These are phyloP conservation scores for Caenorhabditis imperialis DNA, from an alignment of 2,888 invertebrate species.

Conservation along the genomic window DNA sequence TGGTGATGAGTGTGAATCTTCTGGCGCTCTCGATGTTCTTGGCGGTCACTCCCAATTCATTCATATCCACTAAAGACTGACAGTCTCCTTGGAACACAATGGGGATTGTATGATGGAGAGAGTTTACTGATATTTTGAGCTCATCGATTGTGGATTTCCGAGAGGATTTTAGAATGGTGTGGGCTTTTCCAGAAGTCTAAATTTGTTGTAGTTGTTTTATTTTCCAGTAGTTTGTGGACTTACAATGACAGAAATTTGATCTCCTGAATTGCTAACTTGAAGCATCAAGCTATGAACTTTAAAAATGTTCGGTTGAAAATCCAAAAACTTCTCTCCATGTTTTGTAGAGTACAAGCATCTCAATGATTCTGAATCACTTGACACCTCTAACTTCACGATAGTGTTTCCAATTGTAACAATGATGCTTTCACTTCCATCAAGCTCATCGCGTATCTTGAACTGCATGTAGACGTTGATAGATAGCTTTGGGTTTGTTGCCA, in stretches of 20 bases:
- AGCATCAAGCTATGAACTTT: constrained; percentile 8
- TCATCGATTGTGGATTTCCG: constrained; percentile 11
- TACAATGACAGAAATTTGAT: constrained; percentile 8
- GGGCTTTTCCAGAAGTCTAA: constrained; percentile 5
- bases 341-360: constrained; percentile 13
- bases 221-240: background rate
- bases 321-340: constrained; percentile 11
- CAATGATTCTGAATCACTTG: background rate
- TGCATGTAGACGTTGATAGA: constrained; percentile 14
- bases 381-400: background rate
- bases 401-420: constrained; percentile 14
- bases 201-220: background rate
- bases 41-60: constrained; percentile 17
- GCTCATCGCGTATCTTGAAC: constrained; percentile 7
- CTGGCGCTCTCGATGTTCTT: constrained; percentile 20
- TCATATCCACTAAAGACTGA: constrained; percentile 17
- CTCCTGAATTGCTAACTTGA: constrained; percentile 10
- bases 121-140: constrained; percentile 13
- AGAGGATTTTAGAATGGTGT: no score
- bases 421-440: constrained; percentile 11
- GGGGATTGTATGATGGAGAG: constrained; percentile 32
- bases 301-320: background rate
- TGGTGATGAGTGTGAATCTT: background rate
- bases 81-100: constrained; percentile 37
- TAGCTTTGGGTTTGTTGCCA: constrained; percentile 1